Evolutionary conservation across 2,113 vertebrate genomes (phyloP), one percentile per base, ranked within the genome.

Genomic region (Chitala chitala): DNA sequence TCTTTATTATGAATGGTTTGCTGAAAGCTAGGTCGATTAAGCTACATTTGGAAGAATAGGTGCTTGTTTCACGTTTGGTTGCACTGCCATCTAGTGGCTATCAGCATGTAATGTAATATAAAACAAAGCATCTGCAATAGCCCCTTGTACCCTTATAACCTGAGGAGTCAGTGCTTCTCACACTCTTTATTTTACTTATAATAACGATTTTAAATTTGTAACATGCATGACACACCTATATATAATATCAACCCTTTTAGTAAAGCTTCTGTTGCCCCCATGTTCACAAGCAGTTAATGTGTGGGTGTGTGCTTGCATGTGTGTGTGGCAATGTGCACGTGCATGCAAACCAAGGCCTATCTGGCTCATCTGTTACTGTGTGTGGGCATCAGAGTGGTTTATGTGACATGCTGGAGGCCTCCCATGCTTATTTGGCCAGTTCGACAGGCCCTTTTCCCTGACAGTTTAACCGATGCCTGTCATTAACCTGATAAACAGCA

Each of bases 321-420:
- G 68, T 58, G 75, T 78, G 76, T 77, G 80, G 40, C 66, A 68
- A 66, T 9, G 56, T 42, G 51, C 56, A 72, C 20, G 33, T 69
- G 40, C 31, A 44, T 74, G 66, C 56, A 74, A 85, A 83, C 85
- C 84, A 81, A 58, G 79, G 78, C 48, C 80, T 40, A 86, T 86
- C 86, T 86, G 80, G 82, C 76, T 78, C 79, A 85, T 88, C 87
- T 89, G 84, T 87, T 85, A 88, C 83, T 85, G 86, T 82, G 87
- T 75, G 71, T 86, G 81, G 83, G 75, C 74, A 83, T 75, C 58
- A 66, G 72, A 78, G 87, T 87, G 88, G 88, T 91, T 90, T 76
- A 64, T 55, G 59, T 59, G 75, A 83, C 71, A 76, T 65, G 76
- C 29, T 24, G 29, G 12, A 42, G 44, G 9, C 31, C 13, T 44